These are phyloP conservation scores for Prochilodus magdalenae DNA, from an alignment of 2,113 vertebrate genomes.

Conservation along the genomic window DNA sequence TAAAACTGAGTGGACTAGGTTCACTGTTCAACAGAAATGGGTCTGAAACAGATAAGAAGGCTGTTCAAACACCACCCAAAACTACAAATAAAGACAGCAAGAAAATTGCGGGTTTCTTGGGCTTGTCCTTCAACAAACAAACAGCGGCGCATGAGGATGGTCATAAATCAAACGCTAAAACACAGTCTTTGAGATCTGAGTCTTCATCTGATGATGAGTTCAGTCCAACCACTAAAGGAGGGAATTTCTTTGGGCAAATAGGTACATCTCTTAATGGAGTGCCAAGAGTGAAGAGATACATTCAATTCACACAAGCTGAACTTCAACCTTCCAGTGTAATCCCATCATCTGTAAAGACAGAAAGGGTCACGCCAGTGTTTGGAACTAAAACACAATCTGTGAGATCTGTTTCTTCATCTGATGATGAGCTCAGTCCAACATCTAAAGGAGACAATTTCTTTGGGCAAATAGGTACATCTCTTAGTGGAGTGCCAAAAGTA, in stretches of 20 bases:
- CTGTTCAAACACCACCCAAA: not conserved
- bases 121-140: too few relatives aligned
- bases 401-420: not conserved
- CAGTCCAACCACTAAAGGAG: not conserved
- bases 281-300: slow-evolving; percentile 15
- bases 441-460: not conserved
- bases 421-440: not conserved
- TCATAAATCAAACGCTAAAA: not conserved
- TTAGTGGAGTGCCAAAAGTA: not conserved
- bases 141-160: too few relatives aligned
- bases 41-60: slow-evolving; percentile 27
- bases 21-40: slow-evolving; percentile 23
- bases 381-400: not conserved
- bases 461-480: not conserved
- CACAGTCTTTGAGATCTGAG: not conserved
- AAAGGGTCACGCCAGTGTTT: not conserved
- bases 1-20: slow-evolving; percentile 20
- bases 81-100: not conserved
- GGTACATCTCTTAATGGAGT: slow-evolving; percentile 8
- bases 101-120: too few relatives aligned
- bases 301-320: slow-evolving; percentile 7
- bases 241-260: slow-evolving; percentile 17
- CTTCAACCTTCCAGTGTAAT: not conserved
- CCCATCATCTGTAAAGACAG: not conserved
- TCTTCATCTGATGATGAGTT: not conserved